Evolutionary conservation across 2,888 invertebrate genomes (phyloP).

Genomic region (Drosophila prostipennis): DNA sequence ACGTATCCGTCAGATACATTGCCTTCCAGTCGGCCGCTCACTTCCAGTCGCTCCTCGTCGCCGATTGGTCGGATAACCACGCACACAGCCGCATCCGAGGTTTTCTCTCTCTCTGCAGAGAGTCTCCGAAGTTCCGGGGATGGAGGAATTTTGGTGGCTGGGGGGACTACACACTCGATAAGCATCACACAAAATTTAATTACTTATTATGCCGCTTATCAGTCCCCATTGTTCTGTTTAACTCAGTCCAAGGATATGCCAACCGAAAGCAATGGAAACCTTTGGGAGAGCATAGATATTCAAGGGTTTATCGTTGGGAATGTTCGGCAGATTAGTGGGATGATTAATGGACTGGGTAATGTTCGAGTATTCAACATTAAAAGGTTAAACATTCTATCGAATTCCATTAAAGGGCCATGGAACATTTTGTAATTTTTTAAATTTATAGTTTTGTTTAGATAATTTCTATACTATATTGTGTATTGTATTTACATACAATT

Average conservation of each 20-base stretch:
- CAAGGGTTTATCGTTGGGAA: slow-evolving; percentile 21
- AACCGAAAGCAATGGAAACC: slow-evolving; percentile 10
- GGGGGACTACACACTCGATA: slow-evolving; percentile 44
- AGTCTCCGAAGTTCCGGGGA: slow-evolving; percentile 33
- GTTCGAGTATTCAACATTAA: background rate
- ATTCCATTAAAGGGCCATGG: no score
- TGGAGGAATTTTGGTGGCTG: slow-evolving; percentile 1
- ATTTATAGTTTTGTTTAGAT: no score
- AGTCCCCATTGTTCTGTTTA: slow-evolving; percentile 31
- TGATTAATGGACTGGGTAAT: slow-evolving; percentile 29
- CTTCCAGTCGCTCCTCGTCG: slow-evolving; percentile 53
- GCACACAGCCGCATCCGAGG: slow-evolving; percentile 15
- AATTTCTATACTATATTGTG: no score
- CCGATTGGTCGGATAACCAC: slow-evolving; percentile 74
- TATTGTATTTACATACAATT: no score
- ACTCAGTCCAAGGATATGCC: slow-evolving; percentile 23
- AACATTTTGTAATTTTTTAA: no score
- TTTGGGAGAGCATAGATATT: slow-evolving; percentile 23
- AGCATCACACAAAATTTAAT: slow-evolving; percentile 66
- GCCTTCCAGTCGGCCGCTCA: slow-evolving; percentile 37
- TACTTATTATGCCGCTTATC: slow-evolving; percentile 69
- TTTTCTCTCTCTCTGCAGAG: slow-evolving; percentile 15
- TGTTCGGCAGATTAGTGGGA: slow-evolving; percentile 16
- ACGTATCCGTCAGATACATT: slow-evolving; percentile 58
- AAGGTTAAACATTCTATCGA: background rate